phyloP scores from a whole-genome alignment of 2,888 invertebrate genomes.

The Ferdinandea cuprea region DNA sequence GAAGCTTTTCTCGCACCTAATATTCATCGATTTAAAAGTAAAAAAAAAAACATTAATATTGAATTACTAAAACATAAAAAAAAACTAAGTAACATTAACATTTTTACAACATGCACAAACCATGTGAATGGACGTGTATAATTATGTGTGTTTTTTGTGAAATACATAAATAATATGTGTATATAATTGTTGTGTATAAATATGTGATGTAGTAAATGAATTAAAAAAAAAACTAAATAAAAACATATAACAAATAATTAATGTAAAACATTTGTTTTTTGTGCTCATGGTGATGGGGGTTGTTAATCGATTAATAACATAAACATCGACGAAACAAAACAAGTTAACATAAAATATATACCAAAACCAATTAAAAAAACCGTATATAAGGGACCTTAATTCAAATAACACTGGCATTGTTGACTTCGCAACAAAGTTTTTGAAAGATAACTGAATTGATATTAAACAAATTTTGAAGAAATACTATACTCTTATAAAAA shows the following conservation, averaged over 20 bases:
- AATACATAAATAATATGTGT: constrained; percentile 22
- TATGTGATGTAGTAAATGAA: constrained; percentile 22
- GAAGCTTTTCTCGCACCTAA: constrained; percentile 93
- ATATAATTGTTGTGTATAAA: constrained; percentile 3
- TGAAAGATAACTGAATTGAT: too few species aligned
- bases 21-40: constrained; percentile 15
- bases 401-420: neutral
- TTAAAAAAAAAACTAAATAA: constrained; percentile 43
- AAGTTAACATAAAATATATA: constrained; percentile 27
- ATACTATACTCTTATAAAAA: too few species aligned
- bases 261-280: constrained; percentile 75
- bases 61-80: neutral
- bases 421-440: too few species aligned
- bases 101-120: constrained; percentile 73
- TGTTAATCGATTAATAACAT: constrained; percentile 51
- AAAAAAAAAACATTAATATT: constrained; percentile 17
- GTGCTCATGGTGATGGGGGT: constrained; percentile 76
- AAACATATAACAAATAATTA: constrained; percentile 59
- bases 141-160: constrained; percentile 50
- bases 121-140: constrained; percentile 67
- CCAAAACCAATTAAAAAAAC: constrained; percentile 15
- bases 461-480: too few species aligned
- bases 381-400: neutral
- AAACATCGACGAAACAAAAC: constrained; percentile 36
- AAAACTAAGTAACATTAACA: constrained; percentile 50